Base-by-base conservation (phyloP, 1,140 invertebrate genomes). In the Homarus americanus region DNA sequence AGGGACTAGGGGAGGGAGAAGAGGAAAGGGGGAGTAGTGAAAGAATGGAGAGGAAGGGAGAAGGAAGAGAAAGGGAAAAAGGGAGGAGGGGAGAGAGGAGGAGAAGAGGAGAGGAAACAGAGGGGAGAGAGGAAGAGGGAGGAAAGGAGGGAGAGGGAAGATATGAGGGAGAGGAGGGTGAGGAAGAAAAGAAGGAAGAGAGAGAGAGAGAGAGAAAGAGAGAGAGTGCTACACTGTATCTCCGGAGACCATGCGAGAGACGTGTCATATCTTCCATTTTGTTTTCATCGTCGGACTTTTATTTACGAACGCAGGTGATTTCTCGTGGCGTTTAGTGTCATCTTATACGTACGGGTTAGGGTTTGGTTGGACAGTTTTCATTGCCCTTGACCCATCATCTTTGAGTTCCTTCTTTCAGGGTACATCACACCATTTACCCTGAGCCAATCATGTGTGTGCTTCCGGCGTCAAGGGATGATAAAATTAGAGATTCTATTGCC, bases 301-400 rank as follows among this genome's bases (percentile, higher is more conserved):
- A 82, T 82, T 36, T 82, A 58, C 63, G 79, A 34, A 63, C 1
- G 79, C 28, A 53, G 32, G 24, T 28, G 63, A 38, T 82, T 82
- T 53, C 40, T 20, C 32, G 9, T 2, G 79, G 63, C 79, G 79
- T 82, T 82, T 82, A 82, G 63, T 34, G 38, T 36, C 79, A 36
- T 36, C 79, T 82, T 82, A 82, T 20, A 53, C 44, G 79, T 12
- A 58, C 63, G 32, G 63, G 49, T 82, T 28, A 82, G 41, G 78
- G 53, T 53, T 40, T 80, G 78, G 63, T 82, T 82, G 79, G 79
- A 82, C 79, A 58, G 53, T 63, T 82, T 63, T 53, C 79, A 63
- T 41, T 24, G 49, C 49, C 79, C 20, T 38, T 53, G 79, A 53
- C 79, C 79, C 36, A 82, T 82, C 53, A 63, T 58, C 49, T 15